These are phyloP conservation scores for Meiosimyza platycephala DNA, from an alignment of 2,888 invertebrate genomes.

Conservation along the genomic window DNA sequence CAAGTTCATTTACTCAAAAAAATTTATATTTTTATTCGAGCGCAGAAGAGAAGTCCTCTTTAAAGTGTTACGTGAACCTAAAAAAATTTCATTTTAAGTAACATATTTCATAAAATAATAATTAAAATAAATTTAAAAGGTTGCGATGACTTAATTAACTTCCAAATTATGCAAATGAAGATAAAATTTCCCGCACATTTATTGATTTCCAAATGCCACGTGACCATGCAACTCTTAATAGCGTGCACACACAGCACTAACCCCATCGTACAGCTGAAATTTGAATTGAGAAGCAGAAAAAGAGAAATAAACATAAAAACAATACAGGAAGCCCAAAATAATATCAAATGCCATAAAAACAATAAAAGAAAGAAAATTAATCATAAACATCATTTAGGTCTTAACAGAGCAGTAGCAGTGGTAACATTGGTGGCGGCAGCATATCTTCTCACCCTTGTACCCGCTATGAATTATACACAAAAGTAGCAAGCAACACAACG, in stretches of 20 bases:
- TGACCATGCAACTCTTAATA: background rate
- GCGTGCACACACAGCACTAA: background rate
- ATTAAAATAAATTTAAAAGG: too few species aligned
- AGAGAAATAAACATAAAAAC: constrained; percentile 8
- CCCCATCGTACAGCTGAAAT: constrained; percentile 6
- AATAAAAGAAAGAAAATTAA: constrained; percentile 18
- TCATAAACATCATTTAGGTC: constrained; percentile 23
- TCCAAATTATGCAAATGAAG: too few species aligned
- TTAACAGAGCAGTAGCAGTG: background rate
- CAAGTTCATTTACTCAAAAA: too few species aligned
- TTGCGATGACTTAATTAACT: too few species aligned
- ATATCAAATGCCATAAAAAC: constrained; percentile 12
- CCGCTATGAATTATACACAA: background rate
- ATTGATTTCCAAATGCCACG: constrained; percentile 23
- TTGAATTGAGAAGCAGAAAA: constrained; percentile 11
- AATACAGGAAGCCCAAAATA: background rate
- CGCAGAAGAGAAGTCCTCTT: too few species aligned
- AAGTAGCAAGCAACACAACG: background rate
- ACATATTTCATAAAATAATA: too few species aligned
- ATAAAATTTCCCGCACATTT: background rate
- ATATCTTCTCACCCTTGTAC: background rate
- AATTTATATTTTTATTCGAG: too few species aligned
- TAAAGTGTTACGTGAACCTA: too few species aligned
- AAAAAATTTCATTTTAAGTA: too few species aligned
- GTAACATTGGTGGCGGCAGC: background rate